These are phyloP conservation scores for Callimorpha dominula DNA, from an alignment of 2,888 invertebrate species.

Conservation along the genomic window DNA sequence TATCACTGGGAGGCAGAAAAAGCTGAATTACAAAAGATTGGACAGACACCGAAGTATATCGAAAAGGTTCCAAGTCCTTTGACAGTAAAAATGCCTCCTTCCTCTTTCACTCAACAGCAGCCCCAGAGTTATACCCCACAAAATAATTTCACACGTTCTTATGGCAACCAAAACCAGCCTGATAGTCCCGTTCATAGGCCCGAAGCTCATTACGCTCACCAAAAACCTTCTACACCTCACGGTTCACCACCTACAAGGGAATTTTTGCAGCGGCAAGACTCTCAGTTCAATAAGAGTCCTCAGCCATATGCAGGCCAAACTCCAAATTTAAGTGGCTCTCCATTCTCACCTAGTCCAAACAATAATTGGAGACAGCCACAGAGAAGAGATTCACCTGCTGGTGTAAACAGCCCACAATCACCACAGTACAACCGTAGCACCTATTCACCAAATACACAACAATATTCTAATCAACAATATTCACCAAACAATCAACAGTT, in stretches of 20 bases:
- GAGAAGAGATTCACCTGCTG: conserved; percentile 76
- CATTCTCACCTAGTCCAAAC: conserved; percentile 78
- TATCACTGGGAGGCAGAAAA: conserved; percentile 88
- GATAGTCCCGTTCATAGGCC: conserved; percentile 83
- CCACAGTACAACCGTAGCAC: conserved; percentile 49
- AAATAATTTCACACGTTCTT: conserved; percentile 64
- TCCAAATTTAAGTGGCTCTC: conserved; percentile 68
- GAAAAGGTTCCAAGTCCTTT: conserved; percentile 82
- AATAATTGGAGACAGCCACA: conserved; percentile 83
- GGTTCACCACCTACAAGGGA: conserved; percentile 77
- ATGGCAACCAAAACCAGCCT: conserved; percentile 68
- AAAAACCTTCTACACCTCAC: conserved; percentile 72
- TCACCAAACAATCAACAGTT: conserved; percentile 63
- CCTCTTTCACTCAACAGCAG: conserved; percentile 75
- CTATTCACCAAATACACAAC: conserved; percentile 67
- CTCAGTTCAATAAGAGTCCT: conserved; percentile 84
- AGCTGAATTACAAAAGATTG: conserved; percentile 84
- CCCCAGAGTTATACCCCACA: conserved; percentile 75
- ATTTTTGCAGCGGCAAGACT: conserved; percentile 79
- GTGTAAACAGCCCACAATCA: conserved; percentile 61
- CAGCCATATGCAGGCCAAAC: conserved; percentile 77
- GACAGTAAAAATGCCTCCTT: conserved; percentile 80
- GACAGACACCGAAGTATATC: conserved; percentile 77
- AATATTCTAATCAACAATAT: conserved; percentile 63
- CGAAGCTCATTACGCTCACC: conserved; percentile 81